Evolutionary conservation across 2,888 invertebrate genomes (phyloP).

Genomic region (Nomada ferruginata): DNA sequence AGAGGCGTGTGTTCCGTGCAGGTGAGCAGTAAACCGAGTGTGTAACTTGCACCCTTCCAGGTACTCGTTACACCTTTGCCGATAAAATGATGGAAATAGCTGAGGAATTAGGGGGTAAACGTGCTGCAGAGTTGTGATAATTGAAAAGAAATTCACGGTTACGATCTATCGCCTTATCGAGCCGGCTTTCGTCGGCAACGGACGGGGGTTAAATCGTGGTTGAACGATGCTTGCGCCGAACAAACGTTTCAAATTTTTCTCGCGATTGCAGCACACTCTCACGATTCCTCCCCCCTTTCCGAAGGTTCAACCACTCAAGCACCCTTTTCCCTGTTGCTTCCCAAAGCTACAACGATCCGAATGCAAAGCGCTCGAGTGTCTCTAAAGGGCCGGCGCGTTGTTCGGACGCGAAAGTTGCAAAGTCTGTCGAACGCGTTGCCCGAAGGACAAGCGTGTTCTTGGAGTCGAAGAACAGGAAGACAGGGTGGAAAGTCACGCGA

Average conservation of each 20-base stretch:
- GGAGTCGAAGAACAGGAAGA: background rate
- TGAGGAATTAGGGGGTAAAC: slow-evolving; percentile 15
- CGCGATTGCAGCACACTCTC: background rate
- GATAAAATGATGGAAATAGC: slow-evolving; percentile 32
- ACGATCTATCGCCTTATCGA: background rate
- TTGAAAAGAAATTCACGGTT: slow-evolving; percentile 31
- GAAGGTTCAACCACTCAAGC: background rate
- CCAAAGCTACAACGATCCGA: background rate
- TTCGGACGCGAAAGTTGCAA: background rate
- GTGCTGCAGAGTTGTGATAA: slow-evolving; percentile 9
- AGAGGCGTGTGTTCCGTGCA: slow-evolving; percentile 21
- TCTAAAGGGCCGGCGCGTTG: background rate
- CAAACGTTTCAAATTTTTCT: background rate
- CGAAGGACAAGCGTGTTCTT: background rate
- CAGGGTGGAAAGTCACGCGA: slow-evolving; percentile 35
- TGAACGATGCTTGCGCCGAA: background rate
- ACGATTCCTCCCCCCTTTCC: background rate
- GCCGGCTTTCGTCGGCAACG: background rate
- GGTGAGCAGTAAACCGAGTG: slow-evolving; percentile 5
- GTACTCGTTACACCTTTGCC: slow-evolving; percentile 24
- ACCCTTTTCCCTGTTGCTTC: background rate
- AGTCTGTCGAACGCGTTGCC: slow-evolving; percentile 18
- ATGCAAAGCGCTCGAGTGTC: background rate
- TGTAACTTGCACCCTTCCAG: slow-evolving; percentile 24
- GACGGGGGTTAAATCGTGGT: too few species aligned